Conservation (phyloP, 2,113 vertebrate species). For the Rhinogobius similis region DNA sequence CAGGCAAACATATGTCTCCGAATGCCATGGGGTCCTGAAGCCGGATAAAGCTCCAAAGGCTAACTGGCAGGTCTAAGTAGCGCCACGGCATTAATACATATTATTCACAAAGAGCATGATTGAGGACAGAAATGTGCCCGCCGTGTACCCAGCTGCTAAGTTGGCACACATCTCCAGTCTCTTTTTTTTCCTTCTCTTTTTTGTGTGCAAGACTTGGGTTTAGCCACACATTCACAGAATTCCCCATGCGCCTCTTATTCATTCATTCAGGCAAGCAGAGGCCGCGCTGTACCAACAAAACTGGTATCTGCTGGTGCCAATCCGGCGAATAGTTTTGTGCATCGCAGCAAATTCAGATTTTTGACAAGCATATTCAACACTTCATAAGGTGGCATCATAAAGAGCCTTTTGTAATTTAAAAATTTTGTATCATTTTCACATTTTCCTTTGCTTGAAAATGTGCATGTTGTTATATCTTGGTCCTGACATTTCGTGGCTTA, state of each 20-base stretch:
- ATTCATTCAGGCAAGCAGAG: slow-evolving; percentile 52
- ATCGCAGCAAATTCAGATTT: slow-evolving; percentile 55
- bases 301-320: slow-evolving; percentile 39
- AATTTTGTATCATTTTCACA: slow-evolving; percentile 1
- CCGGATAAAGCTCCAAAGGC: slow-evolving; percentile 78
- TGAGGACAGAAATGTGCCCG: slow-evolving; percentile 79
- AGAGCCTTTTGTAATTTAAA: background rate
- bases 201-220: slow-evolving; percentile 54
- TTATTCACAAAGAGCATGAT: slow-evolving; percentile 82
- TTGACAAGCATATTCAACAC: slow-evolving; percentile 32
- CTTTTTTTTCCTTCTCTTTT: slow-evolving; percentile 23
- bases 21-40: slow-evolving; percentile 77
- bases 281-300: slow-evolving; percentile 58
- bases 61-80: slow-evolving; percentile 76
- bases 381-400: slow-evolving; percentile 12
- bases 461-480: background rate
- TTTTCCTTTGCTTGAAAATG: background rate
- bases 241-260: slow-evolving; percentile 71
- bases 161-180: slow-evolving; percentile 59
- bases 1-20: slow-evolving; percentile 71
- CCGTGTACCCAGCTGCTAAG: slow-evolving; percentile 74
- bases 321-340: slow-evolving; percentile 29
- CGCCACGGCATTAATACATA: slow-evolving; percentile 71
- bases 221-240: slow-evolving; percentile 70
- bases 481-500: slow-evolving; percentile 24